Evolutionary conservation across 1,140 invertebrate genomes (phyloP).

Genomic region (Orius laevigatus): DNA sequence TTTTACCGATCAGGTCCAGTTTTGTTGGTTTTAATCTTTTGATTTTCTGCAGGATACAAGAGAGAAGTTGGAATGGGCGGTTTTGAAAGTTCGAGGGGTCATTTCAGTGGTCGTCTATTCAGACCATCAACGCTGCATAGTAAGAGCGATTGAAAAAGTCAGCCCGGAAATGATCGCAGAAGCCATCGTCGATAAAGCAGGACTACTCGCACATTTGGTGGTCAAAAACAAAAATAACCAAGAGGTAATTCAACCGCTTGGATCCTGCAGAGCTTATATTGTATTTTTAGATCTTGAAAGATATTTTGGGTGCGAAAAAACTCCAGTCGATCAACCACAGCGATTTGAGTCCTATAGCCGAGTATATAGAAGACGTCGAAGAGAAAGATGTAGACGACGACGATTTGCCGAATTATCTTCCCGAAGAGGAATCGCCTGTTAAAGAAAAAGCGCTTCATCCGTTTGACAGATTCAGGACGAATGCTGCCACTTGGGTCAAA

Average conservation of each 20-base stretch:
- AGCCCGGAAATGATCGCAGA: slow-evolving; percentile 24
- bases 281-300: too few relatives aligned
- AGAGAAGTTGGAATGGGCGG: slow-evolving; percentile 28
- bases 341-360: too few relatives aligned
- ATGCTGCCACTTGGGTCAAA: slow-evolving; percentile 9
- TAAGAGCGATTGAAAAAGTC: slow-evolving; percentile 29
- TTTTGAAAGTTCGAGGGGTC: slow-evolving; percentile 30
- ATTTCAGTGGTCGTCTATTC: slow-evolving; percentile 32
- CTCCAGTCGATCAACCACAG: too few relatives aligned
- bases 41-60: slow-evolving; percentile 32
- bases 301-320: too few relatives aligned
- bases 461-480: slow-evolving; percentile 9
- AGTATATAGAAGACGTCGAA: too few relatives aligned
- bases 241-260: slow-evolving; percentile 29
- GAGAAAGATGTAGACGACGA: slow-evolving; percentile 2
- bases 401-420: slow-evolving; percentile 14
- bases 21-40: slow-evolving; percentile 16
- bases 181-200: slow-evolving; percentile 27
- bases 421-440: slow-evolving; percentile 16
- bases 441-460: slow-evolving; percentile 10
- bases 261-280: too few relatives aligned
- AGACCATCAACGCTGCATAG: slow-evolving; percentile 32
- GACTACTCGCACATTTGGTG: slow-evolving; percentile 30
- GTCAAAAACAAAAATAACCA: slow-evolving; percentile 33
- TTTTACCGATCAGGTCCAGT: not conserved